Base-by-base conservation (phyloP, 2,797 vertebrate species). In the Enoplosus armatus region DNA sequence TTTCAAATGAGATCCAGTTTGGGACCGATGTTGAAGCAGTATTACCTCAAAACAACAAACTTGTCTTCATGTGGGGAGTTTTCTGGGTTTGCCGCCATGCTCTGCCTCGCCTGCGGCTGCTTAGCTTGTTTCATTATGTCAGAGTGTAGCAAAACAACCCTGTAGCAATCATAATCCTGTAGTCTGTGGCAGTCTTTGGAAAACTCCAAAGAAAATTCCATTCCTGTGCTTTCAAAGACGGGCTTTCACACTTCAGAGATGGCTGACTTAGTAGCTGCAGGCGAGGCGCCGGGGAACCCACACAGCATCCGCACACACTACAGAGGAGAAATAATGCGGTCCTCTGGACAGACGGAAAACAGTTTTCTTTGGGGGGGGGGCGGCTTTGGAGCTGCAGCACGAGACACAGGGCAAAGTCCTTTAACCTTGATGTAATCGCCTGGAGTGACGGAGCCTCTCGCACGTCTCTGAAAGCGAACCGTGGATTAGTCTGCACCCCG, bases 141-240 rank as follows among this genome's bases (percentile, higher is more conserved):
- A 92, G 88, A 91, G 89, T 89, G 90, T 90, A 87, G 85, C 90
- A 92, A 93, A 94, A 93, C 88, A 91, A 79, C 79, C 92, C 92
- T 71, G 87, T 67, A 94, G 92, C 90, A 88, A 86, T 81, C 75
- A 86, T 92, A 92, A 91, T 92, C 90, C 87, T 87, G 85, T 85
- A 68, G 85, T 88, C 90, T 80, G 87, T 88, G 85, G 77, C 88
- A 54, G 86, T 86, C 84, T 86, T 87, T 86, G 87, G 85, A 80
- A 87, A 91, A 90, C 88, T 77, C 85, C 80, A 85, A 84, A 82
- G 76, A 86, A 91, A 92, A 90, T 92, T 89, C 84, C 80, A 86
- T 90, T 85, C 85, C 79, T 77, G 74, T 72, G 83, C 89, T 90
- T 93, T 94, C 73, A 92, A 92, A 93, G 89, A 81, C 77, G 8